Evolutionary conservation across 2,888 invertebrate species (phyloP).

Genomic region (Enchytraeus crypticus): DNA sequence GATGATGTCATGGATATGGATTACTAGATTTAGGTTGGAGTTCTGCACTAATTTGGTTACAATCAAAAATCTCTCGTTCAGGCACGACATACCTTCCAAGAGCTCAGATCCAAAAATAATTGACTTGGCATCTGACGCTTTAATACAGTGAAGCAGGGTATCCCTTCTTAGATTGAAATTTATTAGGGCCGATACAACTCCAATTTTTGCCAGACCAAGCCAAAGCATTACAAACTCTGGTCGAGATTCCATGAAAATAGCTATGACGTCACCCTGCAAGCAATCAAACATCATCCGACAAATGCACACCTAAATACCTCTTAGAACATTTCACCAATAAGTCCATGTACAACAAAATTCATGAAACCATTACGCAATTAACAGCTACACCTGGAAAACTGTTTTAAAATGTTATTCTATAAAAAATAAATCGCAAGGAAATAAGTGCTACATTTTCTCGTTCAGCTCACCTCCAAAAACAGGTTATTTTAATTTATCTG

Average conservation of each 20-base stretch:
- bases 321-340: not conserved
- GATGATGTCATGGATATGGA: too few species aligned
- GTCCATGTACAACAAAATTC: too few species aligned
- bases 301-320: not conserved
- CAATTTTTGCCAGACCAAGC: constrained; percentile 77
- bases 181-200: constrained; percentile 66
- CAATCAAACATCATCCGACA: not conserved
- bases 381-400: too few species aligned
- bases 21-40: too few species aligned
- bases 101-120: constrained; percentile 62
- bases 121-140: constrained; percentile 75
- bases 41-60: too few species aligned
- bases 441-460: too few species aligned
- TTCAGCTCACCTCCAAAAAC: not conserved
- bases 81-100: constrained; percentile 38
- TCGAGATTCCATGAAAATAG: constrained; percentile 79
- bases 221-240: constrained; percentile 85
- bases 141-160: constrained; percentile 78
- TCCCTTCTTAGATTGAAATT: constrained; percentile 81
- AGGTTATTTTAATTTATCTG: not conserved
- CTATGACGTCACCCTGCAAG: constrained; percentile 69
- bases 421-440: too few species aligned
- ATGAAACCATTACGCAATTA: too few species aligned
- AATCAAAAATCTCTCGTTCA: too few species aligned
- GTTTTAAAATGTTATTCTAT: too few species aligned